Percentiles rank a stretch among this genome's conserved stretches.
Evolutionary conservation across 2,888 invertebrate genomes (phyloP).

Genomic region (Philhelius pedissequus): DNA sequence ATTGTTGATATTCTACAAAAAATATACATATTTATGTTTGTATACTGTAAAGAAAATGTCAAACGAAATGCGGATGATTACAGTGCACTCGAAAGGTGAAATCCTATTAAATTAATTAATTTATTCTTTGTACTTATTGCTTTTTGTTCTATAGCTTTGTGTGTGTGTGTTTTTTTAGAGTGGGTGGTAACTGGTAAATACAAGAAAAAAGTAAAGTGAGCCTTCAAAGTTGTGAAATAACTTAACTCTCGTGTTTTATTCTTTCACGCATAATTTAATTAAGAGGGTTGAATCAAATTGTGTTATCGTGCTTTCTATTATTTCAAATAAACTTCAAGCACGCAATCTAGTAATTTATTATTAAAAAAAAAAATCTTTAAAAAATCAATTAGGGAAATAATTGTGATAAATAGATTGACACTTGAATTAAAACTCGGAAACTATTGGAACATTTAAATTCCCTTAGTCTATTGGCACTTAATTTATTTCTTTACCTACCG

Average conservation of each 20-base stretch:
- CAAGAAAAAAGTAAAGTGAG: not conserved
- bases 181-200: not conserved
- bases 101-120: slow-evolving; percentile 40
- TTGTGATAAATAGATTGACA: not conserved
- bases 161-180: too few species aligned
- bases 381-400: not conserved
- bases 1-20: not conserved
- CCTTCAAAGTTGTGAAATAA: not conserved
- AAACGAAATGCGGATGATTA: not conserved
- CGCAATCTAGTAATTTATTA: not conserved
- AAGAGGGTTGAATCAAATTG: not conserved
- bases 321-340: not conserved
- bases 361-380: not conserved
- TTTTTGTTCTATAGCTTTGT: not conserved
- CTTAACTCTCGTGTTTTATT: not conserved
- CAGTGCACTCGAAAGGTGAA: not conserved
- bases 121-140: not conserved
- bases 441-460: too few species aligned
- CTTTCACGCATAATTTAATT: slow-evolving; percentile 9
- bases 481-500: too few species aligned
- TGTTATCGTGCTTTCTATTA: not conserved
- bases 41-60: not conserved
- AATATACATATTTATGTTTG: too few species aligned
- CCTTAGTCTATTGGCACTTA: too few species aligned
- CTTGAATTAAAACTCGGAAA: not conserved